phyloP scores from a whole-genome alignment of 2,797 vertebrate species.

The Semaprochilodus insignis region DNA sequence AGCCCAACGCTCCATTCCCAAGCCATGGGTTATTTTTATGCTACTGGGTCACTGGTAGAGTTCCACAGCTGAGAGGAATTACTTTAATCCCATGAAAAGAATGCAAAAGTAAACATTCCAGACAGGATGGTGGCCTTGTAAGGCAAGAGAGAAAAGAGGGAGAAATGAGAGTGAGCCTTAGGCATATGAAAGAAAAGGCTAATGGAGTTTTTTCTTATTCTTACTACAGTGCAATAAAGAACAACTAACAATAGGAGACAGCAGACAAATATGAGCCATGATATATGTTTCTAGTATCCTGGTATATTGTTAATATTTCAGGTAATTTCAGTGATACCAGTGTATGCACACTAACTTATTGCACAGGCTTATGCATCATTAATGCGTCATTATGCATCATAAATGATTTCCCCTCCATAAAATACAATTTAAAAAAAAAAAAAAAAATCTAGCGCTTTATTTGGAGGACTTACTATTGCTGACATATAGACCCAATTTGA shows the following conservation, averaged over 20 bases:
- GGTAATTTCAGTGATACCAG: neutral
- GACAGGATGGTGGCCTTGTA: slow-evolving; percentile 71
- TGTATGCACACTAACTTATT: neutral
- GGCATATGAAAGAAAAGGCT: slow-evolving; percentile 17
- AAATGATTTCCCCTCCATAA: neutral
- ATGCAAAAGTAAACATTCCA: slow-evolving; percentile 69
- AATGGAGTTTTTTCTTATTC: neutral
- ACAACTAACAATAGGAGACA: neutral
- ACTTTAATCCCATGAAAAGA: slow-evolving; percentile 72
- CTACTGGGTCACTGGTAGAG: slow-evolving; percentile 54
- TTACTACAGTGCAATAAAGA: neutral
- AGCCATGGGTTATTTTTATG: slow-evolving; percentile 69
- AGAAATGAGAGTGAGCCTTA: slow-evolving; percentile 8
- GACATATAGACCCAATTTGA: neutral
- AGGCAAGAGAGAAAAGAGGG: slow-evolving; percentile 54
- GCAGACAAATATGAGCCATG: neutral
- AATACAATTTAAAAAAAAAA: too few species aligned
- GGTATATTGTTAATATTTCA: neutral
- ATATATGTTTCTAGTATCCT: neutral
- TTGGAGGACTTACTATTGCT: neutral
- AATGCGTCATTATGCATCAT: too few species aligned
- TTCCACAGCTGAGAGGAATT: slow-evolving; percentile 68
- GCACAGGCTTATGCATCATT: neutral
- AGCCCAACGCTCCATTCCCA: slow-evolving; percentile 39
- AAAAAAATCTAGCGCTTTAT: neutral